Evolutionary conservation across 2,113 vertebrate species (phyloP).

Genomic region (Trichomycterus rosablanca): DNA sequence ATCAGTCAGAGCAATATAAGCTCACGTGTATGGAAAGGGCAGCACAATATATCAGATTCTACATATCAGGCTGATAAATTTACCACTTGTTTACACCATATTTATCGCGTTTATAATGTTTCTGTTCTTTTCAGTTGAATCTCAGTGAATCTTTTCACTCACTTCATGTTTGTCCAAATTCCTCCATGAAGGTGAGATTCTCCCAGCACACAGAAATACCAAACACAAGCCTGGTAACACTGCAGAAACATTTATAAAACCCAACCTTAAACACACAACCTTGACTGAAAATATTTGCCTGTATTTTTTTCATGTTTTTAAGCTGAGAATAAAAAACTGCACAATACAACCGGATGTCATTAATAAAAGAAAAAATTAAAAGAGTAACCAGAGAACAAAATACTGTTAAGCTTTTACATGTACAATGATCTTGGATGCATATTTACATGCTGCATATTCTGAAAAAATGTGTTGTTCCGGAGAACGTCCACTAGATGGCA

Average conservation of each 20-base stretch:
- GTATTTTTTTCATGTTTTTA: constrained; percentile 25
- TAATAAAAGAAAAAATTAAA: constrained; percentile 40
- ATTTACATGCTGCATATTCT: constrained; percentile 51
- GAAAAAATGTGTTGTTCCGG: constrained; percentile 38
- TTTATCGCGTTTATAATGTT: no score
- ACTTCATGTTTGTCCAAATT: constrained; percentile 26
- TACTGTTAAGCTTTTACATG: constrained; percentile 49
- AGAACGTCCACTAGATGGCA: constrained; percentile 59
- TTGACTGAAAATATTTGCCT: constrained; percentile 15
- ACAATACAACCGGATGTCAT: constrained; percentile 43
- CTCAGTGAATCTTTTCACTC: neutral
- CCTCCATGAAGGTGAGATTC: constrained; percentile 3
- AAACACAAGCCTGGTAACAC: no score
- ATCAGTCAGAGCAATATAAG: no score
- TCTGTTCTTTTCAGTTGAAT: no score
- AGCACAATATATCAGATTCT: no score
- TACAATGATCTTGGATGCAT: constrained; percentile 43
- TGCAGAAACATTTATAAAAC: constrained; percentile 23
- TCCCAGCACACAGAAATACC: constrained; percentile 22
- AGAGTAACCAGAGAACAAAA: constrained; percentile 29
- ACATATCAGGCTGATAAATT: no score
- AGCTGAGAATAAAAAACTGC: constrained; percentile 46
- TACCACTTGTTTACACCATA: no score
- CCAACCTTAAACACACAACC: constrained; percentile 13
- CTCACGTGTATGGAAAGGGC: no score